Evolutionary conservation across 2,113 vertebrate genomes (phyloP).

Genomic region (Oryzias curvinotus): DNA sequence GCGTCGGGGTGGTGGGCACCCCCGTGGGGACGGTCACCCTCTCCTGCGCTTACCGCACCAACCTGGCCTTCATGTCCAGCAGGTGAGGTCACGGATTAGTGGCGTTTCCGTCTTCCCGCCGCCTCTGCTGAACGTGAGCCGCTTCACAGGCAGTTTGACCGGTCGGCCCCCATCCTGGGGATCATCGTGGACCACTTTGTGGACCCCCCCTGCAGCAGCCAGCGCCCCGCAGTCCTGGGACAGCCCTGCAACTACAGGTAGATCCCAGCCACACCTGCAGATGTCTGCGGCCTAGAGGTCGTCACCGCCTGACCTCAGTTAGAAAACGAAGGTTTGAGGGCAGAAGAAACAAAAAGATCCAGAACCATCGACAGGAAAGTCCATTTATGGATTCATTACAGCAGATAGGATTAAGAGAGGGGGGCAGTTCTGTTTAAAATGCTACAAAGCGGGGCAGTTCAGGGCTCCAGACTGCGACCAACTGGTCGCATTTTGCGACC

Average conservation of each 20-base stretch:
- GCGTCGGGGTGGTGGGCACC: constrained; percentile 93
- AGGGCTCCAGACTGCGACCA: too few relatives aligned
- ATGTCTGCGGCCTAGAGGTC: too few relatives aligned
- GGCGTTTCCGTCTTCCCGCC: too few relatives aligned
- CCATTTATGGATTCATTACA: too few relatives aligned
- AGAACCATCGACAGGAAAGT: background rate
- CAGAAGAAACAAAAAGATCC: too few relatives aligned
- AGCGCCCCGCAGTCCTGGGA: constrained; percentile 78
- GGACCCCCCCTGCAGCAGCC: constrained; percentile 86
- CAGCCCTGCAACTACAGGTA: constrained; percentile 99
- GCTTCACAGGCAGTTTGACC: constrained; percentile 93
- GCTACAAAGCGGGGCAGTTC: too few relatives aligned
- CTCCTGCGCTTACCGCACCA: constrained; percentile 97
- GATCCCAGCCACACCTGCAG: background rate
- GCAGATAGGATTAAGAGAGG: too few relatives aligned
- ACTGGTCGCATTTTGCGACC: too few relatives aligned
- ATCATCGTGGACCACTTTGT: constrained; percentile 99
- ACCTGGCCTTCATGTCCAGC: constrained; percentile 96
- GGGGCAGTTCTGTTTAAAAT: too few relatives aligned
- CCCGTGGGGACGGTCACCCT: constrained; percentile 94
- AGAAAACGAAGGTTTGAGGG: too few relatives aligned
- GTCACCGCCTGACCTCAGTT: too few relatives aligned
- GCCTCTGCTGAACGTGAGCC: background rate
- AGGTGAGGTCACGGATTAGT: constrained; percentile 73
- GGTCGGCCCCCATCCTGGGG: constrained; percentile 95